Base-by-base conservation (phyloP, 2,797 vertebrate genomes). In the Acestrorhynchus altus region DNA sequence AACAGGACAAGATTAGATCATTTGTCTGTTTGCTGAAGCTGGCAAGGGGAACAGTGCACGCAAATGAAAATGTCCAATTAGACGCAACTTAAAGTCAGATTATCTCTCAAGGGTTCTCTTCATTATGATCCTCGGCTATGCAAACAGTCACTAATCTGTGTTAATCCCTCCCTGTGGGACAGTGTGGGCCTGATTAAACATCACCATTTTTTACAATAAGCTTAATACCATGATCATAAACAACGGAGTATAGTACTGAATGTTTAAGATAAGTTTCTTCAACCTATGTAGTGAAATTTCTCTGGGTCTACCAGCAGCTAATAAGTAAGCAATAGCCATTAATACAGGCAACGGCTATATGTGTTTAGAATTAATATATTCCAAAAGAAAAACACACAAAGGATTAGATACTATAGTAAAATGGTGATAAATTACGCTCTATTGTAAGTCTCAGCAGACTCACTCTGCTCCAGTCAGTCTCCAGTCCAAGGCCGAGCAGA, bases 101-200 rank as follows among this genome's bases (percentile, higher is more conserved):
- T 78, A 79, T 51, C 65, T 76, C 72, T 71, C 60, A 71, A 15
- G 72, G 35, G 72, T 28, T 12, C 28, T 74, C 47, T 26, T n/a
- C 49, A 74, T 39, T 52, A 52, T 54, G 61, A 72, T 54, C 73
- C 61, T 75, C 26, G 24, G 22, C 60, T 60, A 76, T 70, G 61
- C 72, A 82, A 82, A 78, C 26, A 75, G 51, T 60, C 31, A 35
- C 64, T 82, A 78, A 75, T 75, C 80, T 75, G 40, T 71, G 76
- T 60, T 82, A 82, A 82, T 78, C 66, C 72, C 56, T 82, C 72
- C 81, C 52, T 54, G 26, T 31, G 66, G 76, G 60, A 24, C 35
- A 39, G 52, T 47, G 28, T 75, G n/a, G 47, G 56, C 63, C 16
- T 67, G 65, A 67, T 63, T 16, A 2, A 47, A 59, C 63, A 49